Percentiles rank a stretch among this genome's conserved stretches.
Evolutionary conservation across 2,888 invertebrate genomes (phyloP).

Genomic region (Drosophila eohydei): DNA sequence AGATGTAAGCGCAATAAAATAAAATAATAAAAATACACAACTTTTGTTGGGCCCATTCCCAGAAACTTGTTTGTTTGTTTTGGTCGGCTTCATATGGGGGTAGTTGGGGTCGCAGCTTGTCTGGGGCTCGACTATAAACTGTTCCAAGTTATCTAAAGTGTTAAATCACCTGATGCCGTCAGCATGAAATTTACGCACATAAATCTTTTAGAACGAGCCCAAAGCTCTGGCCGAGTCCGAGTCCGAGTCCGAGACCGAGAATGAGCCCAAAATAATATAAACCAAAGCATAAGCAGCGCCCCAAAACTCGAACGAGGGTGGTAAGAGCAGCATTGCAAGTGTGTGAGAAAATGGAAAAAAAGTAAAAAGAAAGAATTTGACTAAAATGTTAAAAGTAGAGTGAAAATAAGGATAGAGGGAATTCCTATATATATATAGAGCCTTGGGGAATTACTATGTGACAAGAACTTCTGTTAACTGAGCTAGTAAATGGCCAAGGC

Average conservation of each 20-base stretch:
- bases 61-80: constrained; percentile 24
- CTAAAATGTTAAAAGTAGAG: not conserved
- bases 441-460: too few relatives aligned
- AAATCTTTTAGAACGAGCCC: constrained; percentile 74
- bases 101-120: constrained; percentile 12
- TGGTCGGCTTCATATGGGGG: constrained; percentile 1
- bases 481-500: too few relatives aligned
- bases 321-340: not conserved
- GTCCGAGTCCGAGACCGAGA: constrained; percentile 33
- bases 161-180: constrained; percentile 84
- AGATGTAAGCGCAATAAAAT: constrained; percentile 74
- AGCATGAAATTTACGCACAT: constrained; percentile 83
- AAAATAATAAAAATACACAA: constrained; percentile 81
- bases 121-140: constrained; percentile 71
- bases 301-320: constrained; percentile 45
- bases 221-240: constrained; percentile 33
- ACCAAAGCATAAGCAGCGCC: constrained; percentile 76
- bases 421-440: too few relatives aligned
- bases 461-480: too few relatives aligned
- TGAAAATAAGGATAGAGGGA: too few relatives aligned
- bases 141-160: constrained; percentile 82
- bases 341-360: not conserved
- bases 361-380: not conserved
- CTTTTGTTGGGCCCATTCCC: constrained; percentile 50
- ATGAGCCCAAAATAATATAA: constrained; percentile 68